phyloP scores from a whole-genome alignment of 2,888 invertebrate genomes.

The Clepsis dumicolana region DNA sequence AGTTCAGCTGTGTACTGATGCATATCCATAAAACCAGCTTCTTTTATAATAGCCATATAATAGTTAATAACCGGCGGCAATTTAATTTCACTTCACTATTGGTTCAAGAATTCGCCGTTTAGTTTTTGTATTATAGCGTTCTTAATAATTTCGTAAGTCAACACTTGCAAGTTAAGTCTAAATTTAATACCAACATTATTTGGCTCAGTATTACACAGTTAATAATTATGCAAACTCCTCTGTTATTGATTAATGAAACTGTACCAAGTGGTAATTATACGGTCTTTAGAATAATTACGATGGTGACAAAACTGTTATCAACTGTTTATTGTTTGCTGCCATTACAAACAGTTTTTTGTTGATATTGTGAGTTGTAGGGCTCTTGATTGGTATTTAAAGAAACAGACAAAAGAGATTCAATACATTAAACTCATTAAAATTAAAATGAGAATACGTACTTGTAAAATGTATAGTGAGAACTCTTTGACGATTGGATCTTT shows the following conservation, averaged over 20 bases:
- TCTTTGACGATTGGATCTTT: too few relatives aligned
- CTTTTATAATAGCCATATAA: constrained; percentile 39
- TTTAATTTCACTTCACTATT: constrained; percentile 17
- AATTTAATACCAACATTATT: constrained; percentile 51
- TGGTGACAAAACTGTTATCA: background rate
- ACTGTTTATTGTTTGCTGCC: background rate
- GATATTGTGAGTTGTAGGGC: background rate
- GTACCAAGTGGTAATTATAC: background rate
- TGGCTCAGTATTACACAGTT: constrained; percentile 31
- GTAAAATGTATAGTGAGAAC: too few relatives aligned
- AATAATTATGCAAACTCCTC: constrained; percentile 3
- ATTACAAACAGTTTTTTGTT: too few relatives aligned
- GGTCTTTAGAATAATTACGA: background rate
- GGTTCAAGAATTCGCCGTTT: constrained; percentile 1
- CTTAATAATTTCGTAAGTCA: constrained; percentile 26
- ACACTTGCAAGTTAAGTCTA: background rate
- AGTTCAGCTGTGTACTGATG: constrained; percentile 32
- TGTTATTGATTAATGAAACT: background rate
- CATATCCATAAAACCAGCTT: constrained; percentile 14
- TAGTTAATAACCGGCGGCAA: constrained; percentile 17
- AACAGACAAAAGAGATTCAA: too few relatives aligned
- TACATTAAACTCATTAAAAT: too few relatives aligned
- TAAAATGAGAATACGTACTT: too few relatives aligned
- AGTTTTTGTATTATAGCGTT: constrained; percentile 4
- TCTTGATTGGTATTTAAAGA: too few relatives aligned